These are phyloP conservation scores for Lapara coniferarum DNA, from an alignment of 2,888 invertebrate species.

Conservation along the genomic window DNA sequence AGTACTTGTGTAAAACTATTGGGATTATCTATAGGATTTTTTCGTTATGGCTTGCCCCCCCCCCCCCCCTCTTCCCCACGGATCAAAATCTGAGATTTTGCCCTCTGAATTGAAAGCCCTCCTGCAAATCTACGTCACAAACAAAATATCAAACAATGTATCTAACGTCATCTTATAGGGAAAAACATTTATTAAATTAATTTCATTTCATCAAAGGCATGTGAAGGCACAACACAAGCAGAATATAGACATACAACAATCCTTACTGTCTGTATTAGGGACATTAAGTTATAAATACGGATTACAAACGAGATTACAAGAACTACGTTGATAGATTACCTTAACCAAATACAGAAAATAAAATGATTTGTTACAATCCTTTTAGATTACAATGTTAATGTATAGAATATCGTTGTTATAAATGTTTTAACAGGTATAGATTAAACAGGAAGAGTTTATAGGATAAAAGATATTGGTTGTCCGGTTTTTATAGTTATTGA, in stretches of 20 bases:
- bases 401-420: neutral
- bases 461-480: no score
- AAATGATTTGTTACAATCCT: neutral
- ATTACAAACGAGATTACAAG: neutral
- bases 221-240: neutral
- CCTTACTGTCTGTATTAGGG: conserved; percentile 9
- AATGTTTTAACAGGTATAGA: neutral
- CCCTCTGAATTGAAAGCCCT: no score
- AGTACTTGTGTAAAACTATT: no score
- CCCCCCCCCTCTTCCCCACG: no score
- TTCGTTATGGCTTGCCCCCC: no score
- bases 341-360: conserved; percentile 9
- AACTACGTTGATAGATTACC: neutral
- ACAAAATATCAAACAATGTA: neutral
- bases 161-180: neutral
- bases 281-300: conserved; percentile 20
- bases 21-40: no score
- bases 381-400: neutral
- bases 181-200: neutral
- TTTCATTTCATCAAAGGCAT: neutral
- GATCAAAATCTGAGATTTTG: no score
- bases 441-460: neutral
- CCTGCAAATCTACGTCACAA: neutral
- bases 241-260: conserved; percentile 19
- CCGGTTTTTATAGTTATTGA: no score